Evolutionary conservation across 2,888 invertebrate genomes (phyloP), one percentile per base, ranked within the genome.

Genomic region (Papilio demoleus): DNA sequence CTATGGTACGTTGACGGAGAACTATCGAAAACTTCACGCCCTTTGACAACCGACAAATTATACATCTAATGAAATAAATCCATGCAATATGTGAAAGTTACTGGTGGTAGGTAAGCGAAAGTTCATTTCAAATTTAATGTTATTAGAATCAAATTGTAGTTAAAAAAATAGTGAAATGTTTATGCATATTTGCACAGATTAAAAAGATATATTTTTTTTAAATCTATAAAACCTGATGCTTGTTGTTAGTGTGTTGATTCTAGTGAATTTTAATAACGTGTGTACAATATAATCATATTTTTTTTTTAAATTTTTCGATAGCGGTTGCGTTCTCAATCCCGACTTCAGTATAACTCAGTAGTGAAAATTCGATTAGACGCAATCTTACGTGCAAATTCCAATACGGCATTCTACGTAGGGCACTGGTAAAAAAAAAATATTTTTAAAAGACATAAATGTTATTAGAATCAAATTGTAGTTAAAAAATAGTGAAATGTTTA

Each of bases 1-100:
- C 84, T 87, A 86, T 86, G 83, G 84, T 77, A 80, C 77, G 78
- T 72, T 65, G 56, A 65, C 38, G 59, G 64, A 47, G 27, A 47
- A 64, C 67, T 59, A 65, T 72, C 62, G 45, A 63, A 63, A 65
- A 19, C 38, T 27, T 42, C 62, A 22, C 40, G 27, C 42, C 42
- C 19, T 24, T 65, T 65, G 60, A 47, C n/a, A n/a, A n/a, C 65
- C 61, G 61, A 53, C 60, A 58, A 24, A 58, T 22, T 61, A 58
- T 50, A n/a, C n/a, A 64, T 45, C 68, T 64, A 64, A 60, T 58
- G 12, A 63, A 68, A 68, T 63, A 59, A 64, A 65, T 47, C 56
- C 56, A 62, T 58, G 27, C 68, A 68, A 60, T 34, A 27, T 22
- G 56, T 24, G 34, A 24, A 34, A 64, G 53, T 50, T 45, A n/a